Base-by-base conservation (phyloP, 2,113 vertebrate genomes). In the Lophius piscatorius region DNA sequence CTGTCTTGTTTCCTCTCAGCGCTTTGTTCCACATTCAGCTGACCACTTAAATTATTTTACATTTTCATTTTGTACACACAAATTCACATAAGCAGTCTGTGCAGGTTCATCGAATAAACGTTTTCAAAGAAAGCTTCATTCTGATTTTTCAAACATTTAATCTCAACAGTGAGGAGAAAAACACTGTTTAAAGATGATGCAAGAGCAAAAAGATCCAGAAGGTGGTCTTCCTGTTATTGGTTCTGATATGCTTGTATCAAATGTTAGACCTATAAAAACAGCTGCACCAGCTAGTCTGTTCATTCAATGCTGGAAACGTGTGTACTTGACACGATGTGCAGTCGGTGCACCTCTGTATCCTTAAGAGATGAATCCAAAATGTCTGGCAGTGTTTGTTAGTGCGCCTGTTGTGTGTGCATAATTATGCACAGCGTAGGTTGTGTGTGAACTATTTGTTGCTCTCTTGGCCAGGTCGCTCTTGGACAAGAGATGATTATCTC, bases 21-120 rank as follows among this genome's bases (percentile, higher is more conserved):
- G n/a, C 38, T 21, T 54, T 28, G 5, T 22, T 21, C 11, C 34
- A 48, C 28, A n/a, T 52, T 52, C 24, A 49, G 7, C 10, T 33
- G 13, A 64, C 38, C 12, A 23, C 58, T 58, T 51, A 2, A 54
- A 60, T 76, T 39, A 20, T 54, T 49, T 23, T 17, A 12, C 20
- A 9, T 41, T 18, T 52, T 62, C 26, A n/a, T n/a, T 74, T 70
- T 76, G 7, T 67, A 58, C 46, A 74, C 41, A 41, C 29, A 33
- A 56, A 70, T 16, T 12, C 44, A 46, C 18, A 6, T 41, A 17
- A 9, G 26, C 26, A 28, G 17, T 57, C 52, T 71, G 47, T 64
- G n/a, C 29, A 41, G 74, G 74, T 78, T 75, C 36, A 28, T 66
- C 47, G 39, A 88, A 83, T 88, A 86, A 86, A 86, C 20, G 13